phyloP scores from a whole-genome alignment of 2,797 vertebrate genomes.

The Cyclura pinguis region DNA sequence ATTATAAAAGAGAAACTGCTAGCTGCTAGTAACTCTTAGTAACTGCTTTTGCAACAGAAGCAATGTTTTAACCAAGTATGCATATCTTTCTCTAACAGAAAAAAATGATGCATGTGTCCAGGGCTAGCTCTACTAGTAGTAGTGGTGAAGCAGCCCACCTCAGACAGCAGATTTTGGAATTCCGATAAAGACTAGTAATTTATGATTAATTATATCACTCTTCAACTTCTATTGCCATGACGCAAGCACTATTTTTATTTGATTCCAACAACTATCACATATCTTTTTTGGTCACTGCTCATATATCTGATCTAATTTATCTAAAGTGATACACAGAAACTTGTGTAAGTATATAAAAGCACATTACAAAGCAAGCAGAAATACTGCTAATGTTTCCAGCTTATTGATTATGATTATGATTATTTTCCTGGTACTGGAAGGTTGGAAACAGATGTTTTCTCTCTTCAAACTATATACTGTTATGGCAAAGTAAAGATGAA shows the following conservation, averaged over 20 bases:
- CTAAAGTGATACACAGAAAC: neutral
- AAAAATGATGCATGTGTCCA: neutral
- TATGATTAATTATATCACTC: neutral
- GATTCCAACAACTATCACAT: neutral
- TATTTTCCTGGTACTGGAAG: neutral
- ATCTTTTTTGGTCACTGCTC: neutral
- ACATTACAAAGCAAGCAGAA: neutral
- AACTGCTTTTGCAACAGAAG: neutral
- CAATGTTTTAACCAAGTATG: neutral
- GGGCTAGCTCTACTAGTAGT: no score
- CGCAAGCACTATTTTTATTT: neutral
- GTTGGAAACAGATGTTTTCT: neutral
- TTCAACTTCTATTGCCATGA: neutral
- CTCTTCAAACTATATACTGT: neutral
- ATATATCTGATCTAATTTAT: neutral
- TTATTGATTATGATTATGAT: neutral
- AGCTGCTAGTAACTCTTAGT: no score
- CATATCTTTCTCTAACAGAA: no score
- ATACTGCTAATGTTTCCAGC: neutral
- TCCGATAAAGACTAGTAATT: neutral
- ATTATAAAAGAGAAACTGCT: no score
- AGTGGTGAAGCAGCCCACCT: neutral
- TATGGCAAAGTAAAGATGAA: neutral
- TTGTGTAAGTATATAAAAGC: neutral
- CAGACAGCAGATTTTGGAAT: neutral